Percentiles rank a stretch among this genome's conserved stretches.
Conservation (phyloP, 2,888 invertebrate genomes). For the Linnaemya vulpina region DNA sequence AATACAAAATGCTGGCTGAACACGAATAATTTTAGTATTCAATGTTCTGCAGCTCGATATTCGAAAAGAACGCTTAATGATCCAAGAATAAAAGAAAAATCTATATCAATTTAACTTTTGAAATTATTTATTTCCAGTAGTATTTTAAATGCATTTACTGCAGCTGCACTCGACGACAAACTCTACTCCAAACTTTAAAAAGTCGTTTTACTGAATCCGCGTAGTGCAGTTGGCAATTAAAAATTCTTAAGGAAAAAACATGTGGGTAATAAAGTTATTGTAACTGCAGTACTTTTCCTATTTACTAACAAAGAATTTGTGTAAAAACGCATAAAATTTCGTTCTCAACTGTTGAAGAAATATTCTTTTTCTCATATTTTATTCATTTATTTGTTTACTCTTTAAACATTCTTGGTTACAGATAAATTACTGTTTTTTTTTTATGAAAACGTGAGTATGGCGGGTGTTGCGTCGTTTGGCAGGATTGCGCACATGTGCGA, state of each 20-base stretch:
- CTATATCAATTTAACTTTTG: no score
- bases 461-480: neutral
- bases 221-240: slow-evolving; percentile 37
- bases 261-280: slow-evolving; percentile 1
- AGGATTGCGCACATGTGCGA: neutral
- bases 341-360: slow-evolving; percentile 13
- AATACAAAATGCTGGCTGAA: no score
- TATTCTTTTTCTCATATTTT: neutral
- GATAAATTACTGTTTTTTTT: slow-evolving; percentile 38
- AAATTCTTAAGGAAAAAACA: slow-evolving; percentile 2
- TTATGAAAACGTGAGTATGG: slow-evolving; percentile 25
- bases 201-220: slow-evolving; percentile 25
- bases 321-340: slow-evolving; percentile 40
- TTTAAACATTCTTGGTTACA: slow-evolving; percentile 36
- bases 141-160: no score
- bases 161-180: no score
- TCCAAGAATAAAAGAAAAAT: no score
- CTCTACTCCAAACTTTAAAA: neutral
- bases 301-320: slow-evolving; percentile 43
- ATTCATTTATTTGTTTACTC: neutral
- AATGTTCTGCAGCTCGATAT: no score
- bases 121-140: no score
- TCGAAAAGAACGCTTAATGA: no score
- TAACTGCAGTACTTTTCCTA: slow-evolving; percentile 20
- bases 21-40: no score